phyloP scores from a whole-genome alignment of 2,113 vertebrate species.

The Dipodomys ordii region DNA sequence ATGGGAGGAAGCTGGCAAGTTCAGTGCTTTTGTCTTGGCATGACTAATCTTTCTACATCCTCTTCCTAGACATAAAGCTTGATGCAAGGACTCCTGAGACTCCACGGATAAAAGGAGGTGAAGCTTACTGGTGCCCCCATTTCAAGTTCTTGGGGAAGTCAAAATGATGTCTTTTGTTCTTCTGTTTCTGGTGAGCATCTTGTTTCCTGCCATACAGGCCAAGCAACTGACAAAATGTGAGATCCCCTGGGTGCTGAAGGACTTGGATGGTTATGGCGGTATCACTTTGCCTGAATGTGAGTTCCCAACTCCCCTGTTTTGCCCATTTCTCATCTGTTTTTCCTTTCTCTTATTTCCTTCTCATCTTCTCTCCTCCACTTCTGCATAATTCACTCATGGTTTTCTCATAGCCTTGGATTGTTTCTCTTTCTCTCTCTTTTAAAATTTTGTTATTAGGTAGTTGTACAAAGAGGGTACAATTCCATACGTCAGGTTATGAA shows the following conservation, averaged over 20 bases:
- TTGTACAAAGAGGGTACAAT: too few species aligned
- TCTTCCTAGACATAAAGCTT: slow-evolving; percentile 58
- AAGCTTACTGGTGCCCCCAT: neutral
- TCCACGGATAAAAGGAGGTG: slow-evolving; percentile 69
- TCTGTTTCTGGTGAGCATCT: slow-evolving; percentile 65
- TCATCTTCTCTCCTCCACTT: neutral
- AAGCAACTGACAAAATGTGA: slow-evolving; percentile 66
- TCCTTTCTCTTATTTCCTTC: neutral
- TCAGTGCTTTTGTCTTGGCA: slow-evolving; percentile 41
- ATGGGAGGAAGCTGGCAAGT: slow-evolving; percentile 57
- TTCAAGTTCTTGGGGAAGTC: slow-evolving; percentile 5
- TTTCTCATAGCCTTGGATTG: neutral
- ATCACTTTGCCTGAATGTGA: slow-evolving; percentile 67
- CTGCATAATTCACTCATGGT: neutral
- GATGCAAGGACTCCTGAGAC: neutral
- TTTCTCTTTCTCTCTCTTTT: neutral
- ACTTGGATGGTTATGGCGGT: slow-evolving; percentile 20
- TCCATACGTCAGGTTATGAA: too few species aligned
- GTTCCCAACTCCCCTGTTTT: neutral
- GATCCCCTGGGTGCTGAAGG: slow-evolving; percentile 36
- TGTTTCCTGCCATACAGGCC: slow-evolving; percentile 52
- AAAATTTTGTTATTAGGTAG: too few species aligned
- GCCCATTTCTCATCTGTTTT: neutral
- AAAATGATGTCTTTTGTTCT: slow-evolving; percentile 47
- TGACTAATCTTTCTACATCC: neutral